Base-by-base conservation (phyloP, 2,797 vertebrate species). In the Cirrhinus mrigala region DNA sequence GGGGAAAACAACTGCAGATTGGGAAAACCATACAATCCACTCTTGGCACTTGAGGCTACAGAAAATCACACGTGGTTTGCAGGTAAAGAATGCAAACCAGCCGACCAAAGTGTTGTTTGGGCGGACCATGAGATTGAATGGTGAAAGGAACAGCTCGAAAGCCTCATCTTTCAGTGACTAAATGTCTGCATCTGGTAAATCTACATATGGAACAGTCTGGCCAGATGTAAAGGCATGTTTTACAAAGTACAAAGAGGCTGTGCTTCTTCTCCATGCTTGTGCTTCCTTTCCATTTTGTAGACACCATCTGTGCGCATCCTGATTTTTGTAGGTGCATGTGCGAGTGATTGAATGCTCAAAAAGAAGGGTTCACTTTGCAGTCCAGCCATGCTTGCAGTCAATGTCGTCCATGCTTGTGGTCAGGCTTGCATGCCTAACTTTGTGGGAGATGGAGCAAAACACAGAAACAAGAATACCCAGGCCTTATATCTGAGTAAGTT, bases 1-100 rank as follows among this genome's bases (percentile, higher is more conserved):
- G 66, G 71, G 10, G 40, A 66, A 56, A 86, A 90, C 87, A 74
- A 78, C 84, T 79, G 86, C 85, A 90, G 88, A 82, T 87, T 62
- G 86, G 89, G 79, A 82, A 82, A 86, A 64, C 22, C 86, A 87
- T 91, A 70, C 73, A 92, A 92, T 89, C 89, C 87, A 90, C 87
- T 87, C 89, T 90, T 87, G 90, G 92, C 92, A 91, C 89, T 92
- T 92, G 88, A 86, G 82, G 85, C 82, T 74, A 85, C 87, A 77
- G 87, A 88, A 89, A 92, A 92, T 89, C 93, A 90, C 88, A 90
- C 90, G 90, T 85, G 89, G 91, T 94, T 91, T 91, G 89, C 86
- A 90, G 69, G 24, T 46, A 62, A 70, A 27, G 58, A 89, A 94
- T 92, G 92, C 88, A 90, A 92, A 94, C 88, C 92, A 94, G 90